Evolutionary conservation across 2,797 vertebrate species (phyloP), one percentile per base, ranked within the genome.

Genomic region (Picus viridis): DNA sequence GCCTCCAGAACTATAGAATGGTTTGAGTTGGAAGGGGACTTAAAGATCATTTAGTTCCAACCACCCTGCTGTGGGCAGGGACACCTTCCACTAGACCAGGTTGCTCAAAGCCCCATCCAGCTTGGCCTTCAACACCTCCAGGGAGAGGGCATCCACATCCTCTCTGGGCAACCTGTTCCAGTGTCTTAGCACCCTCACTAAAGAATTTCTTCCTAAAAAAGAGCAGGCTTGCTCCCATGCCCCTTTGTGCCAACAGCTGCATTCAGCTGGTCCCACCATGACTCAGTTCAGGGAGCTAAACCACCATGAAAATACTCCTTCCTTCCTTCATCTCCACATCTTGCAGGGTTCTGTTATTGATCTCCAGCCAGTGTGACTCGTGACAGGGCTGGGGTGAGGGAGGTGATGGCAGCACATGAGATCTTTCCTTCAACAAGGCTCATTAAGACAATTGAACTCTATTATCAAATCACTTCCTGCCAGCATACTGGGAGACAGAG

Each of bases 401-500:
- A 54, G 29, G 64, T 70, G 49, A 5, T 0, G 7, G 43, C 57
- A 85, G 78, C 65, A 77, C 8, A 3, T 14, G 69, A 80, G 41
- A 32, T 16, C 19, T 0, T 20, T 63, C 51, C 51, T 61, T 23
- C 8, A 7, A n/a, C n/a, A 73, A 43, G 29, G 30, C 49, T 6
- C 23, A 7, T 3, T 39, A 45, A 47, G 41, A 71, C 24, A 36
- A 39, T 29, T 6, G 17, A 7, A 17, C 19, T 73, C 9, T 30
- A 9, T 87, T 57, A 39, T 63, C 72, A 34, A 19, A 67, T 79
- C 83, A 49, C 87, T 83, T 95, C 94, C 94, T 95, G 93, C 56
- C 65, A 85, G 78, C 71, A 72, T 64, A 24, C 3, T 2, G 47
- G 19, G 27, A 90, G 49, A 47, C 54, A 94, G 4, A 85, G 26